Evolutionary conservation across 2,113 vertebrate species (phyloP), one percentile per base, ranked within the genome.

Genomic region (Onychorhynchus coronatus): DNA sequence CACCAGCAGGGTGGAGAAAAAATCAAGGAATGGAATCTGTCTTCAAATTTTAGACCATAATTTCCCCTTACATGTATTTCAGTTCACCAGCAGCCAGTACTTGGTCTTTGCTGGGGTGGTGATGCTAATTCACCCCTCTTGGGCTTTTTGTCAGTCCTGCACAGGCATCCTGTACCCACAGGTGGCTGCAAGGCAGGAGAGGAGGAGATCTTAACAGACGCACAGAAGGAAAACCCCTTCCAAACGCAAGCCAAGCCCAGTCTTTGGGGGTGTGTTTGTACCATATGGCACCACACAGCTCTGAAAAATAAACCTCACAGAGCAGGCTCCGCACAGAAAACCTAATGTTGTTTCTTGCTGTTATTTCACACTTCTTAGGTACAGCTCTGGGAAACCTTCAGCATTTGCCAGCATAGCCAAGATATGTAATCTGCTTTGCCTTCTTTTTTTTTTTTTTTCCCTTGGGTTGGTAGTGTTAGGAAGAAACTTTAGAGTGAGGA

Each of bases 41-140:
- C 22, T 11, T 42, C 5, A 1, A 52, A 67, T 84, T 84, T 23
- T 47, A 35, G 42, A 71, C 8, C 11, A 15, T 30, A 31, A 59
- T 88, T 77, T 67, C 25, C 19, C 17, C 13, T 77, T 77, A 19
- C 17, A 28, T 6, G 2, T 1, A 8, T 50, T 41, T 84, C 42
- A 50, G 23, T 47, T 91, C 35, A 77, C 16, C 21, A 55, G 3
- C 31, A 85, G 11, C 12, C 35, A 41, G 33, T 44, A 16, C 16
- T 35, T 15, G 30, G 19, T 82, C 37, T 73, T 79, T 90, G 2
- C 55, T 85, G 53, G 41, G 25, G 49, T 30, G n/a, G 3, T 31
- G 50, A 19, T 0, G 0, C n/a, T 74, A 30, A 53, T 27, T 85
- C 46, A 49, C 16, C 5, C 12, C 3, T 16, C 2, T 3, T 22